A percentile compares a stretch with the other conserved stretches of the same genome.
Evolutionary conservation across 2,888 invertebrate species (phyloP).

Genomic region (Megaustenia siamemsis): DNA sequence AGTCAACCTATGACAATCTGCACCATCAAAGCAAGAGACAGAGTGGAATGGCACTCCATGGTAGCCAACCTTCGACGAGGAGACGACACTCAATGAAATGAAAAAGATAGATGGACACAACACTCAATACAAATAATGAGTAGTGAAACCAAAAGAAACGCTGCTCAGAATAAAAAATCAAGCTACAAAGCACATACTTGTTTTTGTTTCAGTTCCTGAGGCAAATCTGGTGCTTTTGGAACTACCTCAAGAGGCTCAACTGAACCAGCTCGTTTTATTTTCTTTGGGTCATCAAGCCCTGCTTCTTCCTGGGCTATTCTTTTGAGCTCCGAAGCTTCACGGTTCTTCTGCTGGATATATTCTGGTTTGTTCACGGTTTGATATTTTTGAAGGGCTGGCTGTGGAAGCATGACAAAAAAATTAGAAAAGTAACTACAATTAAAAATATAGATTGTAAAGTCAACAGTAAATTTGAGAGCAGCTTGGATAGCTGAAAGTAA

Average conservation of each 20-base stretch:
- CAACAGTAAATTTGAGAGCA: too few relatives aligned
- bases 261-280: conserved; percentile 67
- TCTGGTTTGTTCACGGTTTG: conserved; percentile 75
- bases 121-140: too few relatives aligned
- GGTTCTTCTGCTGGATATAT: conserved; percentile 74
- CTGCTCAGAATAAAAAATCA: background rate
- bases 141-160: too few relatives aligned
- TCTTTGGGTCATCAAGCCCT: conserved; percentile 58
- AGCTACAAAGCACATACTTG: conserved; percentile 63
- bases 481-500: too few relatives aligned
- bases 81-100: too few relatives aligned
- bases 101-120: too few relatives aligned
- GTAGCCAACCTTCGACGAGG: too few relatives aligned
- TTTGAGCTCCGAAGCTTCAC: conserved; percentile 68
- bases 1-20: too few relatives aligned
- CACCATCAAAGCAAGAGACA: too few relatives aligned
- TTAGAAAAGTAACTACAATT: background rate
- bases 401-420: conserved; percentile 34
- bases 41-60: too few relatives aligned
- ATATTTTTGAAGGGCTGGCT: conserved; percentile 77
- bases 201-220: conserved; percentile 73
- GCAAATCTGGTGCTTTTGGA: conserved; percentile 75
- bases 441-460: too few relatives aligned
- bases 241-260: conserved; percentile 72
- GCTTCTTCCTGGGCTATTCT: conserved; percentile 64